Base-by-base conservation (phyloP, 23 tunicate species). In the Ciona savignyi region DNA sequence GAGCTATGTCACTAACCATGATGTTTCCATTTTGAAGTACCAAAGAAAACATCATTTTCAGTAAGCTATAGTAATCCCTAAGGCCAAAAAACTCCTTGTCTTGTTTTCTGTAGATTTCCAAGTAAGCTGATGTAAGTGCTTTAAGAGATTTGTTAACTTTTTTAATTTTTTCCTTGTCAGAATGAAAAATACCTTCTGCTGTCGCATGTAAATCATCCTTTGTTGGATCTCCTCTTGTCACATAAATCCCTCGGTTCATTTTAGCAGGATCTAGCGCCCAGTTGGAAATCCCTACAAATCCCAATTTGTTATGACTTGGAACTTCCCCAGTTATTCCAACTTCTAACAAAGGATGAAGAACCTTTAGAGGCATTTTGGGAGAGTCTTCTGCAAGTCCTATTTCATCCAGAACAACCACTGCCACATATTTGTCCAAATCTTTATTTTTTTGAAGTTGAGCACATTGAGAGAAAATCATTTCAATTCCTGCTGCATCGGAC, bases 301-400 rank as follows among this genome's bases (percentile, higher is more conserved):
- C 87, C 9, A 83, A 80, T 60, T 83, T 83, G 72, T 32, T 21
- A n/a, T n/a, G n/a, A n/a, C n/a, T n/a, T n/a, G n/a, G n/a, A n/a
- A n/a, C n/a, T n/a, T n/a, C n/a, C n/a, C 51, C 42, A 20, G 82
- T 71, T 19, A 71, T 67, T 26, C 81, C 84, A 79, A 33, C 35
- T 68, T 82, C 87, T 30, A 82, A 69, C 34, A 82, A 67, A 22
- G 87, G 87, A 77, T 82, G 87, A 28, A 85, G 75, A 33, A 85
- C 84, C 60, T 85, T 73, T 24, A 79, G 61, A 30, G 91, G 91
- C 91, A 85, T 85, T 34, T 85, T 85, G 51, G 79, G 79, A 9
- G 91, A 85, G 51, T 85, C 91, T 79, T 85, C 91, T 3, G 90
- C 90, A 62, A 85, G 30, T 4, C 90, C 90, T 19, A 85, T 78